Conservation (phyloP, 2,797 vertebrate genomes). For the Gadopsis bispinosus region DNA sequence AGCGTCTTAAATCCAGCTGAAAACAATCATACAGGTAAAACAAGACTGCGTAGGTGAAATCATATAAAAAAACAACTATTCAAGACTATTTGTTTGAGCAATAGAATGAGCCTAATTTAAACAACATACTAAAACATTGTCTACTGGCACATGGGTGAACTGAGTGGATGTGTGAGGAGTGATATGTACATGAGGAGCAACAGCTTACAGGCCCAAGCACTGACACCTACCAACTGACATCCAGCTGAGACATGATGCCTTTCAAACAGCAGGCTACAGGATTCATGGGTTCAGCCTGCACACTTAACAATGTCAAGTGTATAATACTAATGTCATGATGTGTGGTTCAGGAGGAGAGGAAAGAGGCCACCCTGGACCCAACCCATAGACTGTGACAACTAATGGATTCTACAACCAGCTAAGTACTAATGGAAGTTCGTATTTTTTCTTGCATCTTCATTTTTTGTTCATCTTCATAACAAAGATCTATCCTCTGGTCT, state of each 20-base stretch:
- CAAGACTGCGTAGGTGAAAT: background rate
- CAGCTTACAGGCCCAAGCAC: slow-evolving; percentile 17
- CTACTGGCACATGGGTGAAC: background rate
- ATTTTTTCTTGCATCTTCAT: slow-evolving; percentile 8
- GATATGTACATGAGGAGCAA: background rate
- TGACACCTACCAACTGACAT: slow-evolving; percentile 25
- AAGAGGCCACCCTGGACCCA: too few relatives aligned
- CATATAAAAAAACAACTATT: background rate
- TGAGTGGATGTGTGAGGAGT: slow-evolving; percentile 3
- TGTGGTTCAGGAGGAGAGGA: too few relatives aligned
- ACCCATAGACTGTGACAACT: too few relatives aligned
- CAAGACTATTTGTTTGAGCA: background rate
- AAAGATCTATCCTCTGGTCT: slow-evolving; percentile 9
- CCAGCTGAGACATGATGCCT: slow-evolving; percentile 24
- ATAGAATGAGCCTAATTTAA: background rate
- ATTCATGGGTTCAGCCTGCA: slow-evolving; percentile 32
- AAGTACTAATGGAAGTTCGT: slow-evolving; percentile 31
- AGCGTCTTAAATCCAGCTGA: background rate
- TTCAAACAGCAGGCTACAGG: slow-evolving; percentile 34
- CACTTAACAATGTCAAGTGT: slow-evolving; percentile 34
- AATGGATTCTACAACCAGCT: slow-evolving; percentile 23
- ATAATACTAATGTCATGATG: background rate
- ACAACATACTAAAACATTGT: background rate
- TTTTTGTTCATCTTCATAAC: slow-evolving; percentile 32
- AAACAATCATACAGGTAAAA: background rate